A percentile compares a stretch with the other conserved stretches of the same genome.
phyloP scores from a whole-genome alignment of 2,797 vertebrate species.

The Petrocephalus sullivani region DNA sequence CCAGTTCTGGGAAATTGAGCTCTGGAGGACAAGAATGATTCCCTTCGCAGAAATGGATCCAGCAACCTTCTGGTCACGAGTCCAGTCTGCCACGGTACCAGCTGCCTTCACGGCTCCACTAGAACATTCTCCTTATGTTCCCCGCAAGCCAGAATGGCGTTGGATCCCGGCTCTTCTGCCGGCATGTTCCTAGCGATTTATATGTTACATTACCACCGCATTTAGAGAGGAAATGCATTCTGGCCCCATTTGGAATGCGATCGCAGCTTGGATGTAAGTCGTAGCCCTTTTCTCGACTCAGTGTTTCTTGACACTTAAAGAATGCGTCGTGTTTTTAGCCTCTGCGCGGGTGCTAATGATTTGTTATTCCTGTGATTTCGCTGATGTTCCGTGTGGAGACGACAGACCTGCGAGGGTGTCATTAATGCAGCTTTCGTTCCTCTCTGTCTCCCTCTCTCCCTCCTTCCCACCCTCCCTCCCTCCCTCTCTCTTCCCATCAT shows the following conservation, averaged over 20 bases:
- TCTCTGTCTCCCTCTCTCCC: slow-evolving; percentile 19
- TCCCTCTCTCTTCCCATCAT: slow-evolving; percentile 13
- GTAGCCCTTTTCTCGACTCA: slow-evolving; percentile 21
- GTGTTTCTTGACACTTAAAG: slow-evolving; percentile 40
- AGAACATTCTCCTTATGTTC: slow-evolving; percentile 3
- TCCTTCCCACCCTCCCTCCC: neutral
- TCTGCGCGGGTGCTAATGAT: slow-evolving; percentile 44
- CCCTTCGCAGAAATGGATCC: neutral
- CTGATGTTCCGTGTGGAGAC: slow-evolving; percentile 32
- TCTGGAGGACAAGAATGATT: neutral
- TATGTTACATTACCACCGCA: slow-evolving; percentile 6
- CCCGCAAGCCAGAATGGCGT: neutral
- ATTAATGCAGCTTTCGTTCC: slow-evolving; percentile 52
- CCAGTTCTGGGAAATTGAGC: slow-evolving; percentile 9
- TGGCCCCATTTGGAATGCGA: slow-evolving; percentile 25
- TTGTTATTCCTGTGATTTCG: slow-evolving; percentile 39
- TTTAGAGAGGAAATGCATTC: slow-evolving; percentile 17
- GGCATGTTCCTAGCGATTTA: slow-evolving; percentile 1
- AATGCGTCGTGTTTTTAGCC: slow-evolving; percentile 26
- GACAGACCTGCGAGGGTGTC: slow-evolving; percentile 41
- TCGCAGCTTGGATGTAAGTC: slow-evolving; percentile 29
- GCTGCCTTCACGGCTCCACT: neutral
- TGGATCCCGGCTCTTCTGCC: neutral
- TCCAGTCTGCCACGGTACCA: neutral
- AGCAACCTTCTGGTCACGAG: slow-evolving; percentile 14